Evolutionary conservation across 1,140 invertebrate species (phyloP), one percentile per base, ranked within the genome.

Genomic region (Drosophila kohkoa): DNA sequence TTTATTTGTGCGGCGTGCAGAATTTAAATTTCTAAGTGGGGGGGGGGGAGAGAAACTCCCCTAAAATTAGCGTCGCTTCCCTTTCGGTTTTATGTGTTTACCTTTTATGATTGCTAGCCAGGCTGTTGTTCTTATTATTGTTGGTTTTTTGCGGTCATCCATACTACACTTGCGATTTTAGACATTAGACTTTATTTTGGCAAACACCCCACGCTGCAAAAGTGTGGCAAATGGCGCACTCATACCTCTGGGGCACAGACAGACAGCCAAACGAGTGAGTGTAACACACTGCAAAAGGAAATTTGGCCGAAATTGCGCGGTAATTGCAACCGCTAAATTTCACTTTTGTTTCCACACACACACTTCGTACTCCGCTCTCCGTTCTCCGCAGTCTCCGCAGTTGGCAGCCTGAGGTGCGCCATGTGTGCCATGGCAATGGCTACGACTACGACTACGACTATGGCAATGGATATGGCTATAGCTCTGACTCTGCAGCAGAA

Each of bases 291-390:
- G 69, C 62, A 64, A 65, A 82, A 88, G 83, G 77, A 88, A 88
- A 88, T 88, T 88, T 80, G 83, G 82, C 69, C 80, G 72, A 88
- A 88, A 88, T 87, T 88, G 82, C 83, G 78, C 82, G 82, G 82
- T 88, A 88, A 88, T 88, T 88, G 83, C 82, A 88, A 86, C 85
- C 81, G 81, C 85, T 89, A 89, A 88, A 88, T 88, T 88, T 88
- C 85, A 88, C 83, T 88, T 88, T 88, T 88, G 81, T 82, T 83
- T 51, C 38, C 30, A 13, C 38, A 16, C 11, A 25, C 64, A 55
- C 51, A 58, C 64, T 25, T 25, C 20, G 20, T 25, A 3, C 20
- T 25, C 20, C 20, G 20, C 3, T 4, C 20, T 25, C 20, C 20
- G 20, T 3, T 0, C 20, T 25, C 20, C 20, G 20, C 20, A n/a